Conservation (phyloP, 2,797 vertebrate genomes). For the Pelobates cultripes region DNA sequence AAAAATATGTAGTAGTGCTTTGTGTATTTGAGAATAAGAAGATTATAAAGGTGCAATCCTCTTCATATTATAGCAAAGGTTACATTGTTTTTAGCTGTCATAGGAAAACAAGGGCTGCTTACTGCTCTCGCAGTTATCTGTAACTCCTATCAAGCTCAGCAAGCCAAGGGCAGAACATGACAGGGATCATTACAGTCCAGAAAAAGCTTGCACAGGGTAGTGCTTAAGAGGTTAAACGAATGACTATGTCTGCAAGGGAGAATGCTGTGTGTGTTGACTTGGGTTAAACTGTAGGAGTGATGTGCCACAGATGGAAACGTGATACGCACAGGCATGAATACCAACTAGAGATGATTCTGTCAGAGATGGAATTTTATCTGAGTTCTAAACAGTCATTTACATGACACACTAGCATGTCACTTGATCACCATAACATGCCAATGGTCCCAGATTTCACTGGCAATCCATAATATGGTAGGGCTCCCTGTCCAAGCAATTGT, state of each 20-base stretch:
- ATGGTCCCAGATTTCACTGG: too few relatives aligned
- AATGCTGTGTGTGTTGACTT: neutral
- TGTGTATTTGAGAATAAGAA: conserved; percentile 8
- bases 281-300: neutral
- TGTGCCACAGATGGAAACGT: neutral
- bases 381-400: neutral
- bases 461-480: too few relatives aligned
- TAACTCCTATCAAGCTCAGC: neutral
- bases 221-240: too few relatives aligned
- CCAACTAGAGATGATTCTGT: neutral
- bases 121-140: neutral
- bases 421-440: too few relatives aligned
- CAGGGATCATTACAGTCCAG: too few relatives aligned
- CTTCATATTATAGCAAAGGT: conserved; percentile 3
- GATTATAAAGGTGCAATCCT: conserved; percentile 18
- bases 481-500: too few relatives aligned
- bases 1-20: neutral
- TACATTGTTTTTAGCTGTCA: neutral
- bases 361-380: neutral
- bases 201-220: too few relatives aligned
- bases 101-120: neutral
- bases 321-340: neutral
- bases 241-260: too few relatives aligned
- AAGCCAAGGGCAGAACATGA: too few relatives aligned
- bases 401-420: neutral